phyloP scores from a whole-genome alignment of 2,888 invertebrate species.

The Melieria picta region DNA sequence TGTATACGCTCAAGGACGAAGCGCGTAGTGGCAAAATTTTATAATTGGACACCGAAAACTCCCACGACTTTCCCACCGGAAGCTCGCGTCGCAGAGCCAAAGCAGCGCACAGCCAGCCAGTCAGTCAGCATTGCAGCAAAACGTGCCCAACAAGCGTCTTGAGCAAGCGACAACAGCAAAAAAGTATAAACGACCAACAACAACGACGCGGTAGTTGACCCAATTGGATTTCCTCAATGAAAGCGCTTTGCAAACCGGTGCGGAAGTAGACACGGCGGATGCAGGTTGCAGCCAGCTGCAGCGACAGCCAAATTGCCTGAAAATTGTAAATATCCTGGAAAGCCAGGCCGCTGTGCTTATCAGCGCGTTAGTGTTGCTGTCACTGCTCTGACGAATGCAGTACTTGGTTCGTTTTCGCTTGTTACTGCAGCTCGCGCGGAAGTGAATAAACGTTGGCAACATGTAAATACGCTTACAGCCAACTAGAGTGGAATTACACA shows the following conservation, averaged over 20 bases:
- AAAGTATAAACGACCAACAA: neutral
- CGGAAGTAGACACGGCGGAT: too few species aligned
- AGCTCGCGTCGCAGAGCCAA: too few species aligned
- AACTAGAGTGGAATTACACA: constrained; percentile 2
- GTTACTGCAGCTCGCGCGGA: neutral
- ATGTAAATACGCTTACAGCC: neutral
- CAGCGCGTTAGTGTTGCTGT: too few species aligned
- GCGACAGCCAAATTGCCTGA: neutral
- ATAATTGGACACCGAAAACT: neutral
- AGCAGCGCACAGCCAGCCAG: too few species aligned
- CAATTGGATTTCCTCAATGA: neutral
- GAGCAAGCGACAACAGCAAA: neutral
- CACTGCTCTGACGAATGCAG: too few species aligned
- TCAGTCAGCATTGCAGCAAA: too few species aligned
- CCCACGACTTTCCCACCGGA: too few species aligned
- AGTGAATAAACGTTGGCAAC: neutral
- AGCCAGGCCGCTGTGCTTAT: too few species aligned
- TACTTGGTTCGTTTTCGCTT: too few species aligned
- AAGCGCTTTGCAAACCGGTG: neutral
- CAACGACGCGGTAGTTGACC: neutral
- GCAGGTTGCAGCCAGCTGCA: neutral
- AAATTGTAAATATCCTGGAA: neutral
- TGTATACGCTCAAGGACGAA: neutral
- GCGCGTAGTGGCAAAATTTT: neutral
- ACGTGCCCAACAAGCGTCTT: neutral